phyloP scores from a whole-genome alignment of 2,888 invertebrate species.

The Drosophila neonasuta region DNA sequence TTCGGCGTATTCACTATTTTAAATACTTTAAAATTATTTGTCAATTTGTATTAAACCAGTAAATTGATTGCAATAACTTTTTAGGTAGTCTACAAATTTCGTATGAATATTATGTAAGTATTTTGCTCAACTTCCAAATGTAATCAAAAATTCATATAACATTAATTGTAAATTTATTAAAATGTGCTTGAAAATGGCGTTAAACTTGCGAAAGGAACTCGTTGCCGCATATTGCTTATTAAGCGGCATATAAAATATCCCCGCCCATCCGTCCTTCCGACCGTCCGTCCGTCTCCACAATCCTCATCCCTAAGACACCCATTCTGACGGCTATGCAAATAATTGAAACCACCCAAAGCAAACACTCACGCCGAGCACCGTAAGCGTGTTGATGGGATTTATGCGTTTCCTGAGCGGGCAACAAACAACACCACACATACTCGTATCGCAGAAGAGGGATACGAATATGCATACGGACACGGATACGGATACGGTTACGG shows the following conservation, averaged over 20 bases:
- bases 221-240: conserved; percentile 68
- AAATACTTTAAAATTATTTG: neutral
- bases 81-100: too few species aligned
- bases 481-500: conserved; percentile 35
- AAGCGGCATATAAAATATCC: conserved; percentile 68
- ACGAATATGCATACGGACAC: conserved; percentile 1
- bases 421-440: conserved; percentile 13
- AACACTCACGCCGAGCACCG: conserved; percentile 14
- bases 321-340: conserved; percentile 64
- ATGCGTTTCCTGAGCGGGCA: conserved; percentile 41
- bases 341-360: conserved; percentile 65
- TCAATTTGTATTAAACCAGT: neutral
- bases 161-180: conserved; percentile 72
- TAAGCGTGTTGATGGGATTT: conserved; percentile 62
- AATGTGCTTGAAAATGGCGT: conserved; percentile 51
- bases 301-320: conserved; percentile 19
- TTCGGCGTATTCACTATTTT: neutral
- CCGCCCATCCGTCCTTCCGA: neutral
- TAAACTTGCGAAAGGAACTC: conserved; percentile 40
- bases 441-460: conserved; percentile 24
- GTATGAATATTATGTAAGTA: too few species aligned
- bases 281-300: neutral
- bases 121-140: neutral
- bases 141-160: conserved; percentile 26
- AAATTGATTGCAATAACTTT: too few species aligned